Percentiles rank a stretch among this genome's conserved stretches.
phyloP scores from a whole-genome alignment of 2,797 vertebrate species.

The Chaetodon trifasciatus region DNA sequence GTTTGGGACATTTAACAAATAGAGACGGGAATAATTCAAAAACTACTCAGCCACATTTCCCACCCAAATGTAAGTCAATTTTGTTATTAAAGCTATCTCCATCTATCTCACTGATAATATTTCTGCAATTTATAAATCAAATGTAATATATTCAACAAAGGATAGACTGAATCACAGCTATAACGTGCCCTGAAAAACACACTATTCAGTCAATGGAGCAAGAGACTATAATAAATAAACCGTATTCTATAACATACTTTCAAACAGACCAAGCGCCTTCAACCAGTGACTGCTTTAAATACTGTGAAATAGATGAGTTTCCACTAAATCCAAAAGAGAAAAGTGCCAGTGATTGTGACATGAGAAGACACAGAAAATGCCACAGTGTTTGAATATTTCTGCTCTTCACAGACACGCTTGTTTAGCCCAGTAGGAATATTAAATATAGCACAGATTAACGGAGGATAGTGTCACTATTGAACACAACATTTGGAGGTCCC shows the following conservation, averaged over 20 bases:
- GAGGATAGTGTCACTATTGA: constrained; percentile 24
- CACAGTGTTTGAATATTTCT: background rate
- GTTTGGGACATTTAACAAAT: constrained; percentile 22
- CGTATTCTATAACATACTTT: background rate
- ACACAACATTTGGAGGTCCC: constrained; percentile 53
- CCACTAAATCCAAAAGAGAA: background rate
- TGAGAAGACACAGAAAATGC: background rate
- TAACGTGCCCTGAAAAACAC: fast-evolving
- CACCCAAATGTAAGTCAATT: background rate
- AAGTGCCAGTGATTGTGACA: background rate
- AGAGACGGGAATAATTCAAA: constrained; percentile 20
- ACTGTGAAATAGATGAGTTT: background rate
- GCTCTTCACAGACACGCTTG: background rate
- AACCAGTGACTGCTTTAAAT: background rate
- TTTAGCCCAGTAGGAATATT: background rate
- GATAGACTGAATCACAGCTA: background rate
- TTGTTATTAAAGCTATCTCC: background rate
- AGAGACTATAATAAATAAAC: constrained; percentile 6
- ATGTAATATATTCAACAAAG: background rate
- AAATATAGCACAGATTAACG: constrained; percentile 42
- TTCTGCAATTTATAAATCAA: background rate
- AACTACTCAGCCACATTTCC: background rate
- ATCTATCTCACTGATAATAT: background rate
- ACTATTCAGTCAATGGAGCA: background rate
- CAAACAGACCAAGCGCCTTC: background rate